phyloP scores from a whole-genome alignment of 2,113 vertebrate genomes.

The Xiphorhynchus elegans region DNA sequence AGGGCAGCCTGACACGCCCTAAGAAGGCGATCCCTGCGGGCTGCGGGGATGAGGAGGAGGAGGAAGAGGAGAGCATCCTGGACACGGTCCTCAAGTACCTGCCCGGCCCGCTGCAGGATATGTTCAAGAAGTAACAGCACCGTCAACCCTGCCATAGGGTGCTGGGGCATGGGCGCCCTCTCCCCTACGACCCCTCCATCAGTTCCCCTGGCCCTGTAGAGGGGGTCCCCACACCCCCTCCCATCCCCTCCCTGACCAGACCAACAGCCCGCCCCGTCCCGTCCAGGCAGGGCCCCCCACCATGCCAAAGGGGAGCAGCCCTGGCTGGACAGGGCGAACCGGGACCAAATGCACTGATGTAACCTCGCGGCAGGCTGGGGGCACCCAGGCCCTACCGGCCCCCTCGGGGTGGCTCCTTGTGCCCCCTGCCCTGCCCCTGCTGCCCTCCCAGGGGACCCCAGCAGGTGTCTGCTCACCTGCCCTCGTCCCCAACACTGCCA shows the following conservation, averaged over 20 bases:
- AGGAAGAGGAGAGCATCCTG: slow-evolving; percentile 96
- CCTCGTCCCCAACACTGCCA: slow-evolving; percentile 52
- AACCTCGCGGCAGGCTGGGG: slow-evolving; percentile 51
- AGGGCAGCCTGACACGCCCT: slow-evolving; percentile 93
- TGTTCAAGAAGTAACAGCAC: slow-evolving; percentile 95
- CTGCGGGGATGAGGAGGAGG: slow-evolving; percentile 93
- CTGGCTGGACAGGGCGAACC: slow-evolving; percentile 35
- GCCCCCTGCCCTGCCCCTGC: neutral
- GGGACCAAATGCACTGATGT: slow-evolving; percentile 70
- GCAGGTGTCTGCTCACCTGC: neutral
- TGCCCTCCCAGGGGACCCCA: slow-evolving; percentile 23
- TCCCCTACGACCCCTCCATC: slow-evolving; percentile 7
- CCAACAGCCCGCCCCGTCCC: slow-evolving; percentile 36
- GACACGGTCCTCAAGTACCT: slow-evolving; percentile 99
- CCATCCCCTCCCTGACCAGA: neutral
- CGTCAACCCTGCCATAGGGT: slow-evolving; percentile 52
- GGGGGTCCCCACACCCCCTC: neutral
- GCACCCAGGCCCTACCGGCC: neutral
- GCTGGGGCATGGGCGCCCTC: slow-evolving; percentile 62
- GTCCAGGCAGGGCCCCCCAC: slow-evolving; percentile 35
- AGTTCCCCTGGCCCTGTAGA: neutral
- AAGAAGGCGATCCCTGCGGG: slow-evolving; percentile 96
- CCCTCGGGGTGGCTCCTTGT: neutral
- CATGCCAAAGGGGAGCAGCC: slow-evolving; percentile 46
- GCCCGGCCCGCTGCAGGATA: slow-evolving; percentile 95